Percentiles rank a stretch among this genome's conserved stretches.
phyloP scores from a whole-genome alignment of 2,113 vertebrate species.

The Polypterus senegalus region DNA sequence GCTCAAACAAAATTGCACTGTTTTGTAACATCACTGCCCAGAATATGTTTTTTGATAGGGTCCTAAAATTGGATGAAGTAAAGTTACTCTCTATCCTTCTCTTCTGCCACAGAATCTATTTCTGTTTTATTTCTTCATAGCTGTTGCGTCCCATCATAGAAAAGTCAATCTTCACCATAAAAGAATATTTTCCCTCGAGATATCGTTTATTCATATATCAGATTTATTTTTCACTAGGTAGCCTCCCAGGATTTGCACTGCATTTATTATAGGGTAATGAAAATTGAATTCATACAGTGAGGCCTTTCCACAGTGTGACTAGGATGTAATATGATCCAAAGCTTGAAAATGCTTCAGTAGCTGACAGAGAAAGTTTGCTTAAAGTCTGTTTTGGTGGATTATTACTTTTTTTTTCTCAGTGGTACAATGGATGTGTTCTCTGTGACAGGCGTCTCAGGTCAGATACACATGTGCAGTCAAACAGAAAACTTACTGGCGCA shows the following conservation, averaged over 20 bases:
- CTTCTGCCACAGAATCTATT: constrained; percentile 39
- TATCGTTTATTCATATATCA: constrained; percentile 58
- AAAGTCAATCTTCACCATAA: constrained; percentile 55
- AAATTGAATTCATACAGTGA: constrained; percentile 48
- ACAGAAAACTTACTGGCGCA: too few relatives aligned
- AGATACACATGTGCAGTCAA: too few relatives aligned
- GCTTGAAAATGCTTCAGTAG: constrained; percentile 4
- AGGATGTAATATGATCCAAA: constrained; percentile 22
- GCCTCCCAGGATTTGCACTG: constrained; percentile 42
- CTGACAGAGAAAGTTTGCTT: too few relatives aligned
- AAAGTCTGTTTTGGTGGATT: too few relatives aligned
- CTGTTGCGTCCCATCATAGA: constrained; percentile 48
- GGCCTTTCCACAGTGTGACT: constrained; percentile 35
- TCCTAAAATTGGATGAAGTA: constrained; percentile 29
- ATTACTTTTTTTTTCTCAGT: too few relatives aligned
- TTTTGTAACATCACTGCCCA: constrained; percentile 29
- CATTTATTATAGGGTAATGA: constrained; percentile 48
- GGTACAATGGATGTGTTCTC: too few relatives aligned
- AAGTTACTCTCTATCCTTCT: constrained; percentile 26
- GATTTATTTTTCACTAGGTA: constrained; percentile 48
- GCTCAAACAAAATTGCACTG: too few relatives aligned
- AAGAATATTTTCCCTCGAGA: constrained; percentile 40
- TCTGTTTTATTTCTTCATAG: constrained; percentile 41
- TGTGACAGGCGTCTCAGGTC: too few relatives aligned
- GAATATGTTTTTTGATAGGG: constrained; percentile 39